Percentiles rank a stretch among this genome's conserved stretches.
phyloP scores from a whole-genome alignment of 2,888 invertebrate species.

The Dioctria rufipes region DNA sequence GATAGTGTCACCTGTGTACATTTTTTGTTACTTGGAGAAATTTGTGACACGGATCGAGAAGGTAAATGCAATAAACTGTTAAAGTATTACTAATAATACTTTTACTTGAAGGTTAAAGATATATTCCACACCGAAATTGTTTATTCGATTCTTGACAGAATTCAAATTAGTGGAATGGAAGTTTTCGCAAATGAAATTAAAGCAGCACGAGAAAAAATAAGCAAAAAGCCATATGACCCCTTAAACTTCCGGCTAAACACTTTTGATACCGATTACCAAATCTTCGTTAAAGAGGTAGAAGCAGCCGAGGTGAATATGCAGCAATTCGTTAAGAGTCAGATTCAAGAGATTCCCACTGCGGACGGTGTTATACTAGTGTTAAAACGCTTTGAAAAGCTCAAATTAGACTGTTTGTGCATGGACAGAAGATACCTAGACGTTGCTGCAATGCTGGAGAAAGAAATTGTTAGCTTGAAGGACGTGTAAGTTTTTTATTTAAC shows the following conservation, averaged over 20 bases:
- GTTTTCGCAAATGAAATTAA: conserved; percentile 79
- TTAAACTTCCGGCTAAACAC: conserved; percentile 83
- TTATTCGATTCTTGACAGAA: conserved; percentile 82
- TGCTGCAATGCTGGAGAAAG: conserved; percentile 77
- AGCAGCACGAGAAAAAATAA: conserved; percentile 78
- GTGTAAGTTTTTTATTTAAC: conserved; percentile 68
- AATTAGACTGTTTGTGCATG: conserved; percentile 80
- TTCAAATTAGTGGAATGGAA: conserved; percentile 86
- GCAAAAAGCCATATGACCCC: conserved; percentile 83
- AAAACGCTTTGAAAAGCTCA: conserved; percentile 80
- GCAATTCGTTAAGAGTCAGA: conserved; percentile 77
- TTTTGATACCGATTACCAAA: conserved; percentile 84
- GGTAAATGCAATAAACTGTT: conserved; percentile 68
- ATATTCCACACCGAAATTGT: conserved; percentile 81
- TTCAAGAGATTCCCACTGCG: conserved; percentile 70
- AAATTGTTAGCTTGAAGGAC: conserved; percentile 81
- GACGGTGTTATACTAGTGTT: conserved; percentile 73
- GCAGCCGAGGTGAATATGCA: conserved; percentile 82
- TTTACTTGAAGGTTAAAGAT: conserved; percentile 78
- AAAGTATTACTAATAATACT: background rate
- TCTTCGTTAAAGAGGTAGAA: conserved; percentile 79
- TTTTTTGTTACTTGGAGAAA: conserved; percentile 90
- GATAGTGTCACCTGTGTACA: conserved; percentile 89
- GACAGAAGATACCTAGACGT: conserved; percentile 83
- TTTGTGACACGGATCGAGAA: conserved; percentile 83